phyloP scores from a whole-genome alignment of 2,113 vertebrate genomes.

The Ibidorhyncha struthersii region DNA sequence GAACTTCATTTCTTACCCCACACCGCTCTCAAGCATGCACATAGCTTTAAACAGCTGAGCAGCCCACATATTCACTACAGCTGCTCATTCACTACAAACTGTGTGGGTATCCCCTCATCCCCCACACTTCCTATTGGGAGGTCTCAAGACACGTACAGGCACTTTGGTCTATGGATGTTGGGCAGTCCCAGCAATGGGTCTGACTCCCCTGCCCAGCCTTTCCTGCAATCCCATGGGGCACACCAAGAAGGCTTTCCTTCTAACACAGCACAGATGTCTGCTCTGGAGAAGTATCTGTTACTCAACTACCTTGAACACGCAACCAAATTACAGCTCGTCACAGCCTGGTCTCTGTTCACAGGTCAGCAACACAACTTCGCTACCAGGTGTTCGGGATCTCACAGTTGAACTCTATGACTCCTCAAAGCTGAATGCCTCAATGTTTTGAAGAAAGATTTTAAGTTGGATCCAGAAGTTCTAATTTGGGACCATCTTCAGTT shows the following conservation, averaged over 20 bases:
- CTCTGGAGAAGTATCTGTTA: background rate
- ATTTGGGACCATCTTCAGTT: background rate
- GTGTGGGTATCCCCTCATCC: accelerated
- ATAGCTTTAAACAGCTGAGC: background rate
- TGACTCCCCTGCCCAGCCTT: accelerated
- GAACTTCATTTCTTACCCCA: background rate
- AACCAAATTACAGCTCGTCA: background rate
- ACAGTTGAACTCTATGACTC: background rate
- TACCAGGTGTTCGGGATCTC: accelerated
- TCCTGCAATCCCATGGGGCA: background rate
- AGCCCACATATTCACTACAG: background rate
- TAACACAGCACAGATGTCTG: accelerated
- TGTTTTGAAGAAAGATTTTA: background rate
- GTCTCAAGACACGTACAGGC: accelerated
- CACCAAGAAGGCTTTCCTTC: background rate
- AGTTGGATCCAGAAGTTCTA: background rate
- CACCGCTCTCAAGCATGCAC: accelerated
- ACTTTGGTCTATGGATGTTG: background rate
- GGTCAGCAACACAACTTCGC: accelerated
- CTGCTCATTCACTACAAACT: background rate
- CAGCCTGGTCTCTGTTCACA: background rate
- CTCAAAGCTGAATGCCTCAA: background rate
- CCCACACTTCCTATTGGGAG: background rate
- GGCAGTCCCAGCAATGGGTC: background rate
- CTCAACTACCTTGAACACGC: background rate